A percentile compares a stretch with the other conserved stretches of the same genome.
phyloP scores from a whole-genome alignment of 2,888 invertebrate genomes.

The Diarsia mendica region DNA sequence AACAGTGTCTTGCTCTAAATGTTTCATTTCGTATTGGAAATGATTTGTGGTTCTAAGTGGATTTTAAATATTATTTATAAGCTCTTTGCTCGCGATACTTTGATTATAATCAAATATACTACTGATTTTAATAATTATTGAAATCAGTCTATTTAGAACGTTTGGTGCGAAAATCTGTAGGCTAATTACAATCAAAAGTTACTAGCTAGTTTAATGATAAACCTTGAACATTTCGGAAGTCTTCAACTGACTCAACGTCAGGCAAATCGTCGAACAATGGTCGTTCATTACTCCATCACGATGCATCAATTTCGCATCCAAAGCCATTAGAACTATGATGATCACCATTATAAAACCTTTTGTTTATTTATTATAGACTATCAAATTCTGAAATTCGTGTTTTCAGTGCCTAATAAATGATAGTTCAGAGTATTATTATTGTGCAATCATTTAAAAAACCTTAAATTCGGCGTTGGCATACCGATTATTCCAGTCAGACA shows the following conservation, averaged over 20 bases:
- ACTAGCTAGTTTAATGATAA: conserved; percentile 66
- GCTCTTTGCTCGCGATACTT: neutral
- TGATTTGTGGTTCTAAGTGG: neutral
- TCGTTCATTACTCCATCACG: conserved; percentile 85
- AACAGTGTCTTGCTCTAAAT: conserved; percentile 1
- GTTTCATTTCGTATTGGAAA: conserved; percentile 43
- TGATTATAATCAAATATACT: neutral
- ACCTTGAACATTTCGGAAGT: conserved; percentile 88
- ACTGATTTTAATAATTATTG: too few relatives aligned
- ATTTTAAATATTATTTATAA: neutral
- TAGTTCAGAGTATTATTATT: neutral
- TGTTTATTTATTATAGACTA: conserved; percentile 37
- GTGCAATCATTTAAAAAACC: neutral
- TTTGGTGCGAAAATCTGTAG: neutral
- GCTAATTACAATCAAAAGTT: conserved; percentile 15
- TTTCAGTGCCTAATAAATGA: conserved; percentile 32
- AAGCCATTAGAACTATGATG: conserved; percentile 81
- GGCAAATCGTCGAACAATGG: conserved; percentile 79
- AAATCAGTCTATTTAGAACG: neutral
- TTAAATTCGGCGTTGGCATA: neutral
- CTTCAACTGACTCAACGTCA: conserved; percentile 80
- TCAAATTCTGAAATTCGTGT: conserved; percentile 54
- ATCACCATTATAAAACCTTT: conserved; percentile 63
- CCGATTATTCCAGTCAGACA: neutral
- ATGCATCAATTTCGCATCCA: conserved; percentile 83